Conservation (phyloP, 2,113 vertebrate species). For the Rhinolophus ferrumequinum region DNA sequence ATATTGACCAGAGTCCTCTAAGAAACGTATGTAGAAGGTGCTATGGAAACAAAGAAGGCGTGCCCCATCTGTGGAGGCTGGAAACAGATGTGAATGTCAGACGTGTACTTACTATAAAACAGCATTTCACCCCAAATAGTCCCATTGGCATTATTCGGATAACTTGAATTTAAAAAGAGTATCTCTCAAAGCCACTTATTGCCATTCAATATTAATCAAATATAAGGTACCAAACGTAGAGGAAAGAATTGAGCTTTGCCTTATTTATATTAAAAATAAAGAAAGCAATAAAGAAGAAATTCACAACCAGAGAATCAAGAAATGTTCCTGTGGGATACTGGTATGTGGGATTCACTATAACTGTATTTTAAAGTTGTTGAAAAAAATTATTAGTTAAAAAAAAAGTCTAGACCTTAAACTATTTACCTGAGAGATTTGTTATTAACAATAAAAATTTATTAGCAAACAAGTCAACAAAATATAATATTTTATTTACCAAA, state of each 20-base stretch:
- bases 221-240: neutral
- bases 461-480: constrained; percentile 13
- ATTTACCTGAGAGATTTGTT: neutral
- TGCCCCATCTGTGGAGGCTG: neutral
- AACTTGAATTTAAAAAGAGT: neutral
- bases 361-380: neutral
- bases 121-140: neutral
- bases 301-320: neutral
- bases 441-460: neutral
- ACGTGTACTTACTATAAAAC: neutral
- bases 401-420: neutral
- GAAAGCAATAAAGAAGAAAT: neutral
- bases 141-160: neutral
- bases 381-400: neutral
- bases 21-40: neutral
- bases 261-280: constrained; percentile 7
- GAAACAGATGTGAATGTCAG: neutral
- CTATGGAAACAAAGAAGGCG: too few species aligned
- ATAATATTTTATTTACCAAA: neutral
- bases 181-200: neutral
- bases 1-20: neutral
- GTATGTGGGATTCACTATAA: neutral
- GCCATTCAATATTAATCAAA: neutral
- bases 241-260: neutral
- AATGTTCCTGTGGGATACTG: neutral